Percentiles rank a stretch among this genome's conserved stretches.
Evolutionary conservation across 2,113 vertebrate species (phyloP).

Genomic region (Scalopus aquaticus): DNA sequence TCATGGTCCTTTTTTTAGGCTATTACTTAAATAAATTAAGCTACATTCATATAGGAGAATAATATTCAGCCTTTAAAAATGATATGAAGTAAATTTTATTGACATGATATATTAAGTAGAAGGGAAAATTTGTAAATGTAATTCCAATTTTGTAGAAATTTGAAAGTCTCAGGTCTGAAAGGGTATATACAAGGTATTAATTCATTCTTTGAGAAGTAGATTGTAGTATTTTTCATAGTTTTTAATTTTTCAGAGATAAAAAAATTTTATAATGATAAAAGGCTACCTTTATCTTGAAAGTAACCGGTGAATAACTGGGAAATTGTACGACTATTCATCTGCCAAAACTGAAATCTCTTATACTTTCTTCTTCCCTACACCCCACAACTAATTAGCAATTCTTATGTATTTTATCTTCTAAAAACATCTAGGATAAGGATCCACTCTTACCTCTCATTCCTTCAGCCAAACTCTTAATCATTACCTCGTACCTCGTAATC

Average conservation of each 20-base stretch:
- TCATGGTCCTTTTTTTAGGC: not conserved
- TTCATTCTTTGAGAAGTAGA: not conserved
- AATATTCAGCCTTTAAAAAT: conserved; percentile 16
- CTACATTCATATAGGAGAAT: not conserved
- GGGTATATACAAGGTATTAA: not conserved
- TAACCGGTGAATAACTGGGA: not conserved
- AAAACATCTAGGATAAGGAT: not conserved
- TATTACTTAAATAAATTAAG: not conserved
- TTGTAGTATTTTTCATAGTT: not conserved
- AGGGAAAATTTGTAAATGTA: conserved; percentile 22
- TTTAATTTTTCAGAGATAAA: not conserved
- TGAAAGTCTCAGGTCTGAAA: not conserved
- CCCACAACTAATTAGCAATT: not conserved
- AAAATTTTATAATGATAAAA: not conserved
- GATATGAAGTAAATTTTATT: conserved; percentile 3
- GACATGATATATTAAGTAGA: not conserved
- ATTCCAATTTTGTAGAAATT: conserved; percentile 9
- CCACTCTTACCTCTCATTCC: not conserved
- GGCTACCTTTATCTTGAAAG: not conserved
- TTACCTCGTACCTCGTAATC: not conserved
- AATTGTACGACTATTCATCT: not conserved
- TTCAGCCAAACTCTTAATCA: not conserved
- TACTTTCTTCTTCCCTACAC: not conserved
- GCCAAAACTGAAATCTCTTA: not conserved
- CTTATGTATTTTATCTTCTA: conserved; percentile 11